Conservation (phyloP, 2,888 invertebrate species). For the Apodemia zela region DNA sequence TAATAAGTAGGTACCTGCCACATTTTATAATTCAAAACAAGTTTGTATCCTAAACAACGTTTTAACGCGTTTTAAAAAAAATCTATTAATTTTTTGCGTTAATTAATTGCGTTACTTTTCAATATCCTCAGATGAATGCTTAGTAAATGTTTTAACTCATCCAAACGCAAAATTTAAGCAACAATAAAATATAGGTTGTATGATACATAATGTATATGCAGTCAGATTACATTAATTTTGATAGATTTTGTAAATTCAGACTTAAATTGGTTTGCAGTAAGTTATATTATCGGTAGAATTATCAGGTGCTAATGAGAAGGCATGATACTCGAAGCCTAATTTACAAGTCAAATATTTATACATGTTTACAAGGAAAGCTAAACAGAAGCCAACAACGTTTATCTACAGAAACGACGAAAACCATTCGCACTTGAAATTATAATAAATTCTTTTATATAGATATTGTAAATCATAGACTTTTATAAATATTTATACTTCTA, state of each 20-base stretch:
- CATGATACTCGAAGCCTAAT: constrained; percentile 4
- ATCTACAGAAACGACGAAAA: not conserved
- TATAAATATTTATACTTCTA: not conserved
- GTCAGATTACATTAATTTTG: not conserved
- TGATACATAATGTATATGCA: not conserved
- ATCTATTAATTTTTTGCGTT: too few species aligned
- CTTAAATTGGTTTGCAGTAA: not conserved
- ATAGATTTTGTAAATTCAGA: not conserved
- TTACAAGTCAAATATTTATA: constrained; percentile 1
- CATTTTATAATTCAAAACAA: too few species aligned
- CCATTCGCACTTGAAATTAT: not conserved
- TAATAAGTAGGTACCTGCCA: too few species aligned
- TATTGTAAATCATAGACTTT: not conserved
- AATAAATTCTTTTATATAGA: not conserved
- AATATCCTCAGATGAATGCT: not conserved
- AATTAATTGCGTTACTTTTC: not conserved
- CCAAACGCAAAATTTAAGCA: not conserved
- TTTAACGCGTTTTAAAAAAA: too few species aligned
- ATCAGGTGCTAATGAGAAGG: constrained; percentile 3
- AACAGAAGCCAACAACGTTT: not conserved
- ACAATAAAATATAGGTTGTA: not conserved
- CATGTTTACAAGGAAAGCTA: not conserved
- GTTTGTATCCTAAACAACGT: too few species aligned
- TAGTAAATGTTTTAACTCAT: not conserved
- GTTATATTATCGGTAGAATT: not conserved